Evolutionary conservation across 2,888 invertebrate genomes (phyloP).

Genomic region (Acrobasis suavella): DNA sequence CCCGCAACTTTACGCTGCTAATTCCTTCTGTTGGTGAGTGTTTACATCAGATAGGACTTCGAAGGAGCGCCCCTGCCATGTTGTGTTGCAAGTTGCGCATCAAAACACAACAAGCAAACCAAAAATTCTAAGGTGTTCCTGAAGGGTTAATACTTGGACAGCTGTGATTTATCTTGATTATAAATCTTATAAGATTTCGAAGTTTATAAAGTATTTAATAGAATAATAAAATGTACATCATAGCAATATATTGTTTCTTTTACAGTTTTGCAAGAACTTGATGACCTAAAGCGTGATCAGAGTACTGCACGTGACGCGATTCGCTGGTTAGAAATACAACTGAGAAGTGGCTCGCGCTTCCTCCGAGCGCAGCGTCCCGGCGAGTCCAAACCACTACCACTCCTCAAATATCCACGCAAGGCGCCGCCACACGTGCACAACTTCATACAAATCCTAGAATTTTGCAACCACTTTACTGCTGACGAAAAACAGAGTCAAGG

Average conservation of each 20-base stretch:
- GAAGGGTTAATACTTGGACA: background rate
- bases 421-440: constrained; percentile 82
- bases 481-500: constrained; percentile 63
- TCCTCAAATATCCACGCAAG: constrained; percentile 76
- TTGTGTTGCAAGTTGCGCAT: no score
- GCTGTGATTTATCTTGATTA: background rate
- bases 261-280: constrained; percentile 93
- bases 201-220: no score
- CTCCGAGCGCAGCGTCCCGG: constrained; percentile 93
- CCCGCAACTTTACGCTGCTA: constrained; percentile 92
- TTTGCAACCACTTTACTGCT: constrained; percentile 88
- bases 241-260: constrained; percentile 29
- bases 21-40: constrained; percentile 91
- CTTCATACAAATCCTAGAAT: constrained; percentile 91
- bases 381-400: constrained; percentile 87
- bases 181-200: background rate
- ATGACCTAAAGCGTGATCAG: constrained; percentile 93
- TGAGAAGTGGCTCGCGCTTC: constrained; percentile 93
- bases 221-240: no score
- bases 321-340: constrained; percentile 95
- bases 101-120: no score
- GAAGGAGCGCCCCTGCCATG: no score
- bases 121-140: background rate
- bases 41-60: background rate
- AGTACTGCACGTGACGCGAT: constrained; percentile 94